Percentiles rank a stretch among this genome's conserved stretches.
Evolutionary conservation across 2,797 vertebrate species (phyloP).

Genomic region (Eulemur mongoz): DNA sequence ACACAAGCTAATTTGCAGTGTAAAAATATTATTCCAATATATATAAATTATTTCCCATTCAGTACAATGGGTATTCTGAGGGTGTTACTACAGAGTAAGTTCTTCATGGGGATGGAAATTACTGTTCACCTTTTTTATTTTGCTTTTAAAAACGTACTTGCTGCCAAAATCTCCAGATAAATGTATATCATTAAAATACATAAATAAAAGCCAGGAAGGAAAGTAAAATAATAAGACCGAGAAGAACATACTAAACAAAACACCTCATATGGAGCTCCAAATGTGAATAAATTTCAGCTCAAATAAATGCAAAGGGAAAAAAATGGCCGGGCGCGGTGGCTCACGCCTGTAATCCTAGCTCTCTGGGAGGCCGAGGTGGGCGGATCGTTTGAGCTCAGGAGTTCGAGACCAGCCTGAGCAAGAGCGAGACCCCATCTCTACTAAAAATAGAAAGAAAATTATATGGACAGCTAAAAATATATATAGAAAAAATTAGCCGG

Average conservation of each 20-base stretch:
- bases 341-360: no score
- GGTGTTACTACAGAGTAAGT: constrained; percentile 28
- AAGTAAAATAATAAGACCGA: constrained; percentile 61
- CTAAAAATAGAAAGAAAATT: no score
- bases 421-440: no score
- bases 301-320: constrained; percentile 40
- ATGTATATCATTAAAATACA: constrained; percentile 64
- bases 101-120: constrained; percentile 60
- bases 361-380: no score
- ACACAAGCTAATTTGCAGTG: constrained; percentile 27
- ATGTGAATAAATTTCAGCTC: constrained; percentile 33
- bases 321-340: no score
- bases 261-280: not conserved
- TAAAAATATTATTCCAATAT: constrained; percentile 32
- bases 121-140: constrained; percentile 30
- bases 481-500: no score
- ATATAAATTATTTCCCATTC: constrained; percentile 70
- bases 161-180: constrained; percentile 69
- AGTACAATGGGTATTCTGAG: constrained; percentile 54
- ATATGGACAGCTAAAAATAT: no score
- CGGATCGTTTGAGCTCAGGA: no score
- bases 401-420: no score
- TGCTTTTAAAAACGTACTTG: constrained; percentile 61
- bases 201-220: constrained; percentile 64
- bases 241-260: constrained; percentile 44